Percentiles rank a stretch among this genome's conserved stretches.
phyloP scores from a whole-genome alignment of 2,113 vertebrate genomes.

The Hiodon alosoides region DNA sequence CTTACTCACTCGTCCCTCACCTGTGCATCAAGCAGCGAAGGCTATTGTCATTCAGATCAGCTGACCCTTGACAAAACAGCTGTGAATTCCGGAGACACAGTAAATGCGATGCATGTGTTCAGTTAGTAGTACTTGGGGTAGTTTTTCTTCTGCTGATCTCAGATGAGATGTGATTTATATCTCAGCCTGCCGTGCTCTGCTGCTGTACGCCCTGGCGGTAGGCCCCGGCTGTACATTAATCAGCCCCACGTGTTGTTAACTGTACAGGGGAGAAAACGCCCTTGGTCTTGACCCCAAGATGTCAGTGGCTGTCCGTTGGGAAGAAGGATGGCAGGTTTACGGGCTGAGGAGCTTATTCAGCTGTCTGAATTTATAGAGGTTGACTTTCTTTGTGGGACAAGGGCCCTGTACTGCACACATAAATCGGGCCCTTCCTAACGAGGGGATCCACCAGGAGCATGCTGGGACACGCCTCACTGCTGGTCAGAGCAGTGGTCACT shows the following conservation, averaged over 20 bases:
- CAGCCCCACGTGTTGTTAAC: no score
- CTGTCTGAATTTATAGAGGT: neutral
- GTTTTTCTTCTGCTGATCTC: no score
- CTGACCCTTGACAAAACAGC: neutral
- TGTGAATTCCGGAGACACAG: neutral
- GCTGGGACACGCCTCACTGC: no score
- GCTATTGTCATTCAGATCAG: neutral
- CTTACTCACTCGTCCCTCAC: no score
- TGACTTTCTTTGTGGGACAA: constrained; percentile 4
- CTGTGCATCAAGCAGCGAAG: no score
- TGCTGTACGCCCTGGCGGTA: no score
- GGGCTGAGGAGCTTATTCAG: neutral
- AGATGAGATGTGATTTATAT: no score
- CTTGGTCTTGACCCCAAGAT: neutral
- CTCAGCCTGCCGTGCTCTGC: no score
- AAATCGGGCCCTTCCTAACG: neutral
- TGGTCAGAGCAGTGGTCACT: no score
- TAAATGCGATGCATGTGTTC: constrained; percentile 10
- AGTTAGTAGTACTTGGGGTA: neutral
- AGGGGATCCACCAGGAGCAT: neutral
- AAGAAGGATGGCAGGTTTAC: neutral
- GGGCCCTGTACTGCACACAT: neutral
- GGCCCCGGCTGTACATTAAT: no score
- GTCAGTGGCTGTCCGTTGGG: constrained; percentile 1
- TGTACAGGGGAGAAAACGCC: no score